phyloP scores from a whole-genome alignment of 2,113 vertebrate species.

The Henicopernis longicauda region DNA sequence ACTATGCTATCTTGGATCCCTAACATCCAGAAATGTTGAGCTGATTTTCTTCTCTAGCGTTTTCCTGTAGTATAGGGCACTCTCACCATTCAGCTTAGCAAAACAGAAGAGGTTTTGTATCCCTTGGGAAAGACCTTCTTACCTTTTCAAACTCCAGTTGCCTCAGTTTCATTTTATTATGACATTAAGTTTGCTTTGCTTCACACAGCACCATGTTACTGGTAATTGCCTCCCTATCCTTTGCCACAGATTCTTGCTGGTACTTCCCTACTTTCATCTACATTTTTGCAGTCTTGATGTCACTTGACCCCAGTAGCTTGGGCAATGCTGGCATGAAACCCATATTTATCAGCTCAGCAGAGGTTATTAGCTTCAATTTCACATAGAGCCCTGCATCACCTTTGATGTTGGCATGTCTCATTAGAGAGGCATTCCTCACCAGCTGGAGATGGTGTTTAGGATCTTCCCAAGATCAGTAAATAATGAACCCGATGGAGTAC shows the following conservation, averaged over 20 bases:
- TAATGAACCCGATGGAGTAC: neutral
- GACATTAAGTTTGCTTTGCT: neutral
- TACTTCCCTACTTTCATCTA: neutral
- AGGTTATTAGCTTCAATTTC: constrained; percentile 9
- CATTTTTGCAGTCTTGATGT: neutral
- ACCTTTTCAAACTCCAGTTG: neutral
- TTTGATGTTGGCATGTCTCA: neutral
- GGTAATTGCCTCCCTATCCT: neutral
- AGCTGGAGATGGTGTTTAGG: neutral
- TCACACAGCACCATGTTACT: neutral
- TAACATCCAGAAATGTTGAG: rapidly evolving
- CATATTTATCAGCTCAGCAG: neutral
- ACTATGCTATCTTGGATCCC: neutral
- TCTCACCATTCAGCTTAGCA: neutral
- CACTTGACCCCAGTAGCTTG: neutral
- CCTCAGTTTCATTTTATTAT: neutral
- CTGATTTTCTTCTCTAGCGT: neutral
- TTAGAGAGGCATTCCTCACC: constrained; percentile 28
- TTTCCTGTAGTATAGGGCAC: neutral
- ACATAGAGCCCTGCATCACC: neutral
- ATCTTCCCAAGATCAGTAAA: neutral
- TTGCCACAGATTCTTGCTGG: neutral
- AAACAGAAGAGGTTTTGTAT: neutral
- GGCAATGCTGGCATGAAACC: neutral
- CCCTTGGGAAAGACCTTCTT: neutral